Conservation (phyloP, 1,140 invertebrate genomes). For the Leptinotarsa lineolata region DNA sequence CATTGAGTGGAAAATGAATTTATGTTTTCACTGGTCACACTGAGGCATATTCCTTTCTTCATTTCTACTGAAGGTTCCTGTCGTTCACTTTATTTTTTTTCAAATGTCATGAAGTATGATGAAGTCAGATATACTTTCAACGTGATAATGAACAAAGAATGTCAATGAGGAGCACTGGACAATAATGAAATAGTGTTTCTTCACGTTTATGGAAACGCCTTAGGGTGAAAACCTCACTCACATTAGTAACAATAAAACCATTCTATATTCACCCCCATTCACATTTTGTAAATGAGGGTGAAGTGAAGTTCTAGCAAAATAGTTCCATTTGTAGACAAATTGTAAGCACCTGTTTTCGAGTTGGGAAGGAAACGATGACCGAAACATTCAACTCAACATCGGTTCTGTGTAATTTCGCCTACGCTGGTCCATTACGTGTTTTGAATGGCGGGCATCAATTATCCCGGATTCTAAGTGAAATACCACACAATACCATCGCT, state of each 20-base stretch:
- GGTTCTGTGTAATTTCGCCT: background rate
- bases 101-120: too few species aligned
- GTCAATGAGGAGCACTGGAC: too few species aligned
- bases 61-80: too few species aligned
- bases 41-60: too few species aligned
- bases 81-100: too few species aligned
- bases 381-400: background rate
- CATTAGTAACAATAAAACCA: background rate
- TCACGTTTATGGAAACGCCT: too few species aligned
- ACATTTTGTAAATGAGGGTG: too few species aligned
- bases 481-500: background rate
- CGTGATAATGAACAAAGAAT: too few species aligned
- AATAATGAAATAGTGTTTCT: too few species aligned
- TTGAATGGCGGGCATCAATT: slow-evolving; percentile 14
- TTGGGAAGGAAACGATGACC: background rate
- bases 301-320: slow-evolving; percentile 2
- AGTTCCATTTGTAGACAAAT: slow-evolving; percentile 6
- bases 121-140: too few species aligned
- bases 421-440: background rate
- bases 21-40: too few species aligned
- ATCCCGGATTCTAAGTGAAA: slow-evolving; percentile 4
- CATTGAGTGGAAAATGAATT: too few species aligned
- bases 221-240: background rate
- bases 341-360: slow-evolving; percentile 6
- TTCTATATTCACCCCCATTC: background rate